Evolutionary conservation across 2,888 invertebrate genomes (phyloP).

Genomic region (Pachydiplax longipennis): DNA sequence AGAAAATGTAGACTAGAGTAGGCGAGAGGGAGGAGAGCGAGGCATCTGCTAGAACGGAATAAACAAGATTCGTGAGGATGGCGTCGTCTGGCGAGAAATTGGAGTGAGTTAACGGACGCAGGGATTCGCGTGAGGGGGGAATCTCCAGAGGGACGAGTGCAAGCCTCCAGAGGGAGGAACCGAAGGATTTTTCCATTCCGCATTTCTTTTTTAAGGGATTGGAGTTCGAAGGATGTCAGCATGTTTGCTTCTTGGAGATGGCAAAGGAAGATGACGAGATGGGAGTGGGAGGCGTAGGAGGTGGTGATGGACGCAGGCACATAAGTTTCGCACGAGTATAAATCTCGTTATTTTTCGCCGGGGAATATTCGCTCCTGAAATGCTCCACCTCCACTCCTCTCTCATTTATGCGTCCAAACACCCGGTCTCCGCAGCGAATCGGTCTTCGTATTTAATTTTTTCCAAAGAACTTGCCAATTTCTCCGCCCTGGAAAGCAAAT

Average conservation of each 20-base stretch:
- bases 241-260: not conserved
- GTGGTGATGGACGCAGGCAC: not conserved
- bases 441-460: too few species aligned
- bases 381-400: too few species aligned
- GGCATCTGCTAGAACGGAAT: not conserved
- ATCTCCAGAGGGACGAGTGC: too few species aligned
- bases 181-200: not conserved
- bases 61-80: not conserved
- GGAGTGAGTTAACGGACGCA: not conserved
- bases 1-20: not conserved
- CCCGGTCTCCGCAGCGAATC: too few species aligned
- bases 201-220: not conserved
- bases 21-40: not conserved
- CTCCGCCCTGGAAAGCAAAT: too few species aligned
- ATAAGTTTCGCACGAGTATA: not conserved
- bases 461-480: too few species aligned
- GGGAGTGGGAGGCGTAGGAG: not conserved
- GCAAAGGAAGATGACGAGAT: not conserved
- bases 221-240: not conserved
- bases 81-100: not conserved
- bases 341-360: not conserved
- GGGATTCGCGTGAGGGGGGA: too few species aligned
- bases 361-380: too few species aligned
- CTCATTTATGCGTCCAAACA: too few species aligned
- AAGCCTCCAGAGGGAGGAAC: not conserved